Conservation (phyloP, 1,140 invertebrate genomes). For the Semibalanus balanoides region DNA sequence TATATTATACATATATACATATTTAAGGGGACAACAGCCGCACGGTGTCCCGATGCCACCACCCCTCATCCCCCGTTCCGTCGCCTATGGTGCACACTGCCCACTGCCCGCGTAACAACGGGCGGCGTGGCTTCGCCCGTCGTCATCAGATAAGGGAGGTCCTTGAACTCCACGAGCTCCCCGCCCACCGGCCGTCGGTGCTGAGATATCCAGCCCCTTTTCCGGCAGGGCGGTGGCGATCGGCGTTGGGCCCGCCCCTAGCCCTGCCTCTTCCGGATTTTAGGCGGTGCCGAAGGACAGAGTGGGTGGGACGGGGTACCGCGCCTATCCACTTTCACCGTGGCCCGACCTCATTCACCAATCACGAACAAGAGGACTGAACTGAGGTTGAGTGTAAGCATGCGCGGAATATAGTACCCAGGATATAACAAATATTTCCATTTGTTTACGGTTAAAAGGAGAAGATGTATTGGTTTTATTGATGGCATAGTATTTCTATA, state of each 20-base stretch:
- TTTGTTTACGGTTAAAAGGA: neutral
- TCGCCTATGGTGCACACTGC: too few species aligned
- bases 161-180: neutral
- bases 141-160: neutral
- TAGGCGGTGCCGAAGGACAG: neutral
- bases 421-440: too few species aligned
- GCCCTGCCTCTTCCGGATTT: neutral
- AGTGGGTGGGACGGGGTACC: neutral
- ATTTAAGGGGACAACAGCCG: too few species aligned
- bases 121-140: too few species aligned
- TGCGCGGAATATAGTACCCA: neutral
- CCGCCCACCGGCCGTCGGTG: neutral
- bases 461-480: too few species aligned
- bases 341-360: neutral
- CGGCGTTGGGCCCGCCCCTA: neutral
- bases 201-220: neutral
- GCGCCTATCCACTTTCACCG: neutral
- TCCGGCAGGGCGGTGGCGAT: neutral
- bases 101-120: too few species aligned
- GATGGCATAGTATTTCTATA: too few species aligned
- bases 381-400: neutral
- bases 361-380: neutral
- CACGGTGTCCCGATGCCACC: too few species aligned
- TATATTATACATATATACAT: too few species aligned
- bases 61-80: too few species aligned